Base-by-base conservation (phyloP, 35 echinoderm and acorn worm genomes). In the Eucidaris tribuloides region DNA sequence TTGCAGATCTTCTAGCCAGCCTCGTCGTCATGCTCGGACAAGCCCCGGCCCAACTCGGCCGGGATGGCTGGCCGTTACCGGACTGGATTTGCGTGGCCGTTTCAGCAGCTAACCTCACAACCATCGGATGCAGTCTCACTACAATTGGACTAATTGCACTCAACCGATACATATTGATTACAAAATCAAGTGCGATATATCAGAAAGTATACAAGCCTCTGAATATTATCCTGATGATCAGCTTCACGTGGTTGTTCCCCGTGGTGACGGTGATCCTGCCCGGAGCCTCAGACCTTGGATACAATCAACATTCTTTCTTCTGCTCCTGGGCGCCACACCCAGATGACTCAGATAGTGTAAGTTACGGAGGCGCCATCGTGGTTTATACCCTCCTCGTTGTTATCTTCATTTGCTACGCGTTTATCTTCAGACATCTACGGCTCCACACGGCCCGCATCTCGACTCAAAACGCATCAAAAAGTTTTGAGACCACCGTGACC, bases 121-220 rank as follows among this genome's bases (percentile, higher is more conserved):
- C 79, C 40, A 78, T 79, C 41, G 68, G 79, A n/a, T 59, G 78
- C 7, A 88, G 85, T 37, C 41, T 81, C 2, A 80, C 46, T 61
- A 88, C 43, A 30, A 58, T 88, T 9, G 60, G 76, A 0, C 46
- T 60, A 17, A 88, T 88, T 35, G 85, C 85, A 11, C 25, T 88
- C 38, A 88, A 88, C 44, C 71, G 85, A 15, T 88, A 57, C 44
- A 30, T 85, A 1, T 54, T 49, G 18, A 85, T 85, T 48, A 85
- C 62, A 33, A 42, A 32, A 9, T 32, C 32, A 6, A 18, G 59
- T 3, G 18, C 42, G 22, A 71, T 42, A 1, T 72, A 70, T 45
- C 50, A 74, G 25, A 40, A 19, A 17, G 76, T 85, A 18, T 85
- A 76, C n/a, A 52, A 62, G 9, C 3, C 42, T 54, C 64, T 42